These are phyloP conservation scores for Phataginus tricuspis DNA, from an alignment of 2,797 vertebrate genomes.

Conservation along the genomic window DNA sequence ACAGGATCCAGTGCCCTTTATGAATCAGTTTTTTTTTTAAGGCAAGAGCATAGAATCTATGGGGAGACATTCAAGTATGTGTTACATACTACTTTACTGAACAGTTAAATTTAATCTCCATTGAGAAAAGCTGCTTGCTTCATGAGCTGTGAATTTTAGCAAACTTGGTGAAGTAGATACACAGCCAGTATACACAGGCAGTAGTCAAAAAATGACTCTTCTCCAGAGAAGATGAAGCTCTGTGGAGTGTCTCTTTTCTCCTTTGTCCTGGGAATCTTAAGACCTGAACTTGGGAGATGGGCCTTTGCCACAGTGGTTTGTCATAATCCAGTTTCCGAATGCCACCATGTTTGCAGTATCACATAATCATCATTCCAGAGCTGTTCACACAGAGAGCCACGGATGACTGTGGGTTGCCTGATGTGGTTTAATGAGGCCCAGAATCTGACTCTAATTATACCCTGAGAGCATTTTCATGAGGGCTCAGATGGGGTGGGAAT, in stretches of 20 bases:
- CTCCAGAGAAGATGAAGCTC: not conserved
- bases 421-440: not conserved
- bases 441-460: not conserved
- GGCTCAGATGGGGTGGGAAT: not conserved
- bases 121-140: not conserved
- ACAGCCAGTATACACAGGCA: not conserved
- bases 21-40: not conserved
- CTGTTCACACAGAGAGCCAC: not conserved
- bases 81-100: not conserved
- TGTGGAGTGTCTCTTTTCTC: not conserved
- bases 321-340: not conserved
- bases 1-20: not conserved
- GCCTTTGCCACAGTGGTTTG: not conserved
- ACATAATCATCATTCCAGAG: not conserved
- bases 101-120: not conserved
- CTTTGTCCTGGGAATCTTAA: not conserved
- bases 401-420: not conserved
- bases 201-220: not conserved
- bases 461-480: not conserved
- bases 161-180: not conserved
- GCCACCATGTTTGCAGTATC: not conserved
- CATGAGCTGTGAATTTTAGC: not conserved
- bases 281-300: not conserved
- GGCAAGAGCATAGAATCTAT: not conserved
- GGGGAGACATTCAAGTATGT: not conserved